A percentile compares a stretch with the other conserved stretches of the same genome.
Evolutionary conservation across 2,113 vertebrate genomes (phyloP).

Genomic region (Lepus americanus): DNA sequence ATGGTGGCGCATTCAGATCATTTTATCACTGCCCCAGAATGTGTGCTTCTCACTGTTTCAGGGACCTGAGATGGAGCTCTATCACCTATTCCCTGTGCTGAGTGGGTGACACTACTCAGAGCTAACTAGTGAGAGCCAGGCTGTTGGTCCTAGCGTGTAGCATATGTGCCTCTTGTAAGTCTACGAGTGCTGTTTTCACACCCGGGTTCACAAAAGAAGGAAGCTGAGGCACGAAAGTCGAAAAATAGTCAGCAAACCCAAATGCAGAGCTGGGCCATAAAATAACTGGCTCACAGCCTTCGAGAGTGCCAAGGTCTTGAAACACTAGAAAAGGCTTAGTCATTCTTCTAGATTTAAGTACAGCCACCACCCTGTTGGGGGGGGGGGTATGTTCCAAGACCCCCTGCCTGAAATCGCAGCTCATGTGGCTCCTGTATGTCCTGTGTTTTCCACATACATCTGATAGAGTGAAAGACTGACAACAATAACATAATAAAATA

Average conservation of each 20-base stretch:
- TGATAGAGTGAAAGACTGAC: too few species aligned
- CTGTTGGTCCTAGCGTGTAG: background rate
- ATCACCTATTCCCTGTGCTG: background rate
- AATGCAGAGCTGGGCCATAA: background rate
- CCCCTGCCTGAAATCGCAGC: too few species aligned
- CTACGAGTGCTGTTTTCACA: background rate
- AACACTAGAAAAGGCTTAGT: background rate
- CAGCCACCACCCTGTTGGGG: too few species aligned
- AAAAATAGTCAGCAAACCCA: background rate
- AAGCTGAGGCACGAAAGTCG: background rate
- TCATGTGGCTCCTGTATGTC: too few species aligned
- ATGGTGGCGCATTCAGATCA: background rate
- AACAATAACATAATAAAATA: too few species aligned
- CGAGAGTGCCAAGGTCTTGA: background rate
- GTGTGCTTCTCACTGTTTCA: background rate
- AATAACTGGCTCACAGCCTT: background rate
- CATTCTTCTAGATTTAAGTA: constrained; percentile 44
- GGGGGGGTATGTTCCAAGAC: too few species aligned
- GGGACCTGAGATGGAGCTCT: background rate
- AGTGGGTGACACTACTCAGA: background rate
- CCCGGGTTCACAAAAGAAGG: background rate
- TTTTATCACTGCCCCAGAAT: background rate
- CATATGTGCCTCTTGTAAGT: background rate
- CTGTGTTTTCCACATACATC: too few species aligned
- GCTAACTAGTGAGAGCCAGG: background rate